phyloP scores from a whole-genome alignment of 2,113 vertebrate genomes.

The Anguilla japonica region DNA sequence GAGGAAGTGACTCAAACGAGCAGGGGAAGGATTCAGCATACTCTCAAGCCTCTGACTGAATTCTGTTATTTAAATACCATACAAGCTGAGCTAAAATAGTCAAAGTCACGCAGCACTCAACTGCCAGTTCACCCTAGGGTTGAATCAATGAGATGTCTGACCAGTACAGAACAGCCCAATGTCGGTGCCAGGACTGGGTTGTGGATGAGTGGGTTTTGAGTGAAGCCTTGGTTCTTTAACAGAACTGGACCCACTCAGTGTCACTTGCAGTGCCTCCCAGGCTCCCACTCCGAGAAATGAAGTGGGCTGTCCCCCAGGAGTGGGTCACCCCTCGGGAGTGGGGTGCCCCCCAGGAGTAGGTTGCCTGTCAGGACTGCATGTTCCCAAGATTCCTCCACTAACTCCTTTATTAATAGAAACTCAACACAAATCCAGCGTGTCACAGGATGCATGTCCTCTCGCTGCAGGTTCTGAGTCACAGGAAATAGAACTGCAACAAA shows the following conservation, averaged over 20 bases:
- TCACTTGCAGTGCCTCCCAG: neutral
- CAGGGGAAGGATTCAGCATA: neutral
- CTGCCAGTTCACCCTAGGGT: neutral
- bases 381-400: neutral
- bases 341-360: too few relatives aligned
- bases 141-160: neutral
- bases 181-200: neutral
- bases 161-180: neutral
- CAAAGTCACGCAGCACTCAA: neutral
- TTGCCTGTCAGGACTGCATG: neutral
- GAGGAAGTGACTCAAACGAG: too few relatives aligned
- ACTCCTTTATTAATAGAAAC: conserved; percentile 41
- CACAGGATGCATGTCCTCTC: conserved; percentile 43
- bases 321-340: neutral
- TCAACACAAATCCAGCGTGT: conserved; percentile 31
- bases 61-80: neutral
- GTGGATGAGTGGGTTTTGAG: neutral
- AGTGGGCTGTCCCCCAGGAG: neutral
- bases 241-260: neutral
- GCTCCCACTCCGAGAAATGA: neutral
- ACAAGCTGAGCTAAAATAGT: neutral
- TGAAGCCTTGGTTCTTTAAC: neutral
- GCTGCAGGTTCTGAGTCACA: conserved; percentile 25
- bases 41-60: neutral
- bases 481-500: conserved; percentile 20